Evolutionary conservation across 2,113 vertebrate species (phyloP).

Genomic region (Microtus oregoni): DNA sequence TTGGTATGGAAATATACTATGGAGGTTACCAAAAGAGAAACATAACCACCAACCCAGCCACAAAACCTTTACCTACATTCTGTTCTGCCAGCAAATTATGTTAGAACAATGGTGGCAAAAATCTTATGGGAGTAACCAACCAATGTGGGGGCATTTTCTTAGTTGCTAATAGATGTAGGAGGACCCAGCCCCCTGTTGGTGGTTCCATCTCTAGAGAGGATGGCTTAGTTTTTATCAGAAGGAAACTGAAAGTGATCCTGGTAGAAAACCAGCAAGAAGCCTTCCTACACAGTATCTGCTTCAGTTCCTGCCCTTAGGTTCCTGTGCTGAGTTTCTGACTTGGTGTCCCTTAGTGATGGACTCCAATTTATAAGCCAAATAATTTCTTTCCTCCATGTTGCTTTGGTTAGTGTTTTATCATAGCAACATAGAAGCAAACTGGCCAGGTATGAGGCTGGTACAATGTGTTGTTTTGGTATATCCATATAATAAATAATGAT

Average conservation of each 20-base stretch:
- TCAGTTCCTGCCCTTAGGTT: neutral
- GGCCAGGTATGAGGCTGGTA: neutral
- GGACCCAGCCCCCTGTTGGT: neutral
- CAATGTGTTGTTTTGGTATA: neutral
- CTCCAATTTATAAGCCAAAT: neutral
- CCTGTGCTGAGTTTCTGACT: neutral
- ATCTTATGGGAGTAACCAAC: neutral
- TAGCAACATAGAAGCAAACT: neutral
- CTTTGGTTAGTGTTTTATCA: neutral
- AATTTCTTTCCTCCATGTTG: neutral
- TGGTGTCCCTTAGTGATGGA: neutral
- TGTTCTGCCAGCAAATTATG: neutral
- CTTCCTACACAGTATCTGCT: neutral
- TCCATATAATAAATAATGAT: neutral
- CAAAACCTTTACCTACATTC: neutral
- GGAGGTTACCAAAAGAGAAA: no score
- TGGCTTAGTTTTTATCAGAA: neutral
- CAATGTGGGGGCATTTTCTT: neutral
- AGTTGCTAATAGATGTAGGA: neutral
- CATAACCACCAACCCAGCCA: neutral
- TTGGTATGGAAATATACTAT: no score
- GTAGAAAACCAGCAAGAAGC: neutral
- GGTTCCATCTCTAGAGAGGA: neutral
- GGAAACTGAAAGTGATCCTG: neutral
- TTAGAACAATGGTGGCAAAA: neutral